A percentile compares a stretch with the other conserved stretches of the same genome.
Evolutionary conservation across 2,888 invertebrate genomes (phyloP).

Genomic region (Idaea biselata): DNA sequence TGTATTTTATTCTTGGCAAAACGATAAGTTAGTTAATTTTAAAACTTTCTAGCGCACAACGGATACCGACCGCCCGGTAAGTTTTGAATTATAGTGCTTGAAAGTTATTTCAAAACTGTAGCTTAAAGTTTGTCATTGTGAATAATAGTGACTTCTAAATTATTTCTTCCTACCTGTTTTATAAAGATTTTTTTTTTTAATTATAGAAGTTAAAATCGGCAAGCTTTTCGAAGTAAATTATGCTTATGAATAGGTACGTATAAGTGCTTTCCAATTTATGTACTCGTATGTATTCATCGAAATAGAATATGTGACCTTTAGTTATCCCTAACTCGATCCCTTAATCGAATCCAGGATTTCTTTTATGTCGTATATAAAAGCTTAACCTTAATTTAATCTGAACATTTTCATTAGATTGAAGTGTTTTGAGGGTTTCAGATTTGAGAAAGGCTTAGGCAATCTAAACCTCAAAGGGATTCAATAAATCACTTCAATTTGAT

Average conservation of each 20-base stretch:
- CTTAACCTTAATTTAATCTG: neutral
- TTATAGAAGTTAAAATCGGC: too few relatives aligned
- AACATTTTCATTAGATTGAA: neutral
- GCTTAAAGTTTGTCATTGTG: neutral
- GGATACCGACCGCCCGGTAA: neutral
- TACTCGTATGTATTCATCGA: too few relatives aligned
- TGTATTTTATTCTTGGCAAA: neutral
- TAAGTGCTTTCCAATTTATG: too few relatives aligned
- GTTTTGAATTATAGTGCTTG: neutral
- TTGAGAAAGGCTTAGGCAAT: neutral
- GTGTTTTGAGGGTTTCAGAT: neutral
- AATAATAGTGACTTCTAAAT: neutral
- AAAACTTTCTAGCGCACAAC: neutral
- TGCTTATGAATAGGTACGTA: too few relatives aligned
- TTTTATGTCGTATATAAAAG: neutral
- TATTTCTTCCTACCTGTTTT: neutral
- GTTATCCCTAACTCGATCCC: neutral
- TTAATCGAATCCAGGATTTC: neutral
- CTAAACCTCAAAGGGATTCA: neutral
- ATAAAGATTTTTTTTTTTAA: too few relatives aligned
- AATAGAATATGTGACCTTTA: too few relatives aligned
- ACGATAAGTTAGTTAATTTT: neutral
- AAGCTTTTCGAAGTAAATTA: too few relatives aligned
- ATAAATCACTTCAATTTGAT: neutral
- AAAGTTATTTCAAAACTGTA: neutral